phyloP scores from a whole-genome alignment of 2,888 invertebrate species.

The Peribatodes rhomboidaria region DNA sequence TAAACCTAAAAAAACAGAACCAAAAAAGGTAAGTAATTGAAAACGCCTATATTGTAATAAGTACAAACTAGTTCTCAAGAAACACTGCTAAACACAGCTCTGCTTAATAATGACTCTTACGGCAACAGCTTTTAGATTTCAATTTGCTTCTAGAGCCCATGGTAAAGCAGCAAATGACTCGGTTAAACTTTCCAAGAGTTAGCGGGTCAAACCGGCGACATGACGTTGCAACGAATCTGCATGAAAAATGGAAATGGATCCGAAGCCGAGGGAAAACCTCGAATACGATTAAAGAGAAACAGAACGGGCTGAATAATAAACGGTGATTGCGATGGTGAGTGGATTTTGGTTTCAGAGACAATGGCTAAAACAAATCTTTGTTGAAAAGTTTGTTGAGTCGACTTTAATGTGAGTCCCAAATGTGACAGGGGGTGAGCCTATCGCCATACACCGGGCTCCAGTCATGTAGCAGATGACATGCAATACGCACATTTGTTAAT shows the following conservation, averaged over 20 bases:
- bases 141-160: constrained; percentile 14
- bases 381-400: no score
- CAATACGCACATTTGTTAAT: no score
- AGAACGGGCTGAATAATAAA: constrained; percentile 45
- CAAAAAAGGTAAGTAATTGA: no score
- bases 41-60: no score
- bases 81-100: no score
- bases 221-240: constrained; percentile 52
- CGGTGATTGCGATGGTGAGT: constrained; percentile 15
- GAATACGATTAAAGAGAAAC: constrained; percentile 53
- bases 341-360: not conserved
- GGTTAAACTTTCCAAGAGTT: constrained; percentile 36
- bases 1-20: no score
- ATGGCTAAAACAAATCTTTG: not conserved
- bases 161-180: constrained; percentile 39
- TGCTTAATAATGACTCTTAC: no score
- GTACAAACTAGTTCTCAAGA: no score
- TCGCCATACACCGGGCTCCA: no score
- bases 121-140: not conserved
- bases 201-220: constrained; percentile 41
- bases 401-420: no score
- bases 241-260: constrained; percentile 63
- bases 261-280: constrained; percentile 51
- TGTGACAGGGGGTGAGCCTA: no score
- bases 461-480: no score